Evolutionary conservation across 1,140 invertebrate species (phyloP), one percentile per base, ranked within the genome.

Genomic region (Bombus turneri): DNA sequence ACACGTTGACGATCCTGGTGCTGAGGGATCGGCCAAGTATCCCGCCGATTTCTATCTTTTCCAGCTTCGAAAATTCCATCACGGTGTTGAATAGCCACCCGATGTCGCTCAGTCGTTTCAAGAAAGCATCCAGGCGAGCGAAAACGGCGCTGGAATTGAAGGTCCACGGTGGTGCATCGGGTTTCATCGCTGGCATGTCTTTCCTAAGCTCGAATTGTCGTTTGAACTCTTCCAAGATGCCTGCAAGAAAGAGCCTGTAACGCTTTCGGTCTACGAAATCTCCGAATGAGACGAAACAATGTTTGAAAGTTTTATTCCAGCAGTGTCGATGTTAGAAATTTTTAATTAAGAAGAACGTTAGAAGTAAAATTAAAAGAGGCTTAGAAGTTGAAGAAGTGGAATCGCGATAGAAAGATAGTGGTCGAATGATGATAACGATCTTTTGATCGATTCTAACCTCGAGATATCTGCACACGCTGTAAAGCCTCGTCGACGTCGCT

Each of bases 21-120:
- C 98, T 98, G 6, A 99, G 95, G 34, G 97, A 96, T 87, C 98
- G 96, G 69, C 98, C 98, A 93, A 98, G 97, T 85, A 98, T 96
- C 13, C 98, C 98, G 82, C 98, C 98, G 88, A 99, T 97, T 96
- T 99, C 98, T 53, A 99, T 97, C 95, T 99, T 98, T 95, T 99
- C 98, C 84, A 99, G 95, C 94, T 99, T 99, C 91, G 97, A 97
- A 94, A 99, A 99, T 95, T 99, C 98, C 79, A 98, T 93, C 4
- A 99, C 98, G 8, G 98, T 98, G 93, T 98, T 96, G 94, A 99
- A 99, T 91, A 99, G 97, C 96, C 97, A 97, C 93, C 98, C 97
- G 85, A 99, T 98, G 15, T 97, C 98, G 81, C 97, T 96, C 2
- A 99, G 94, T 86, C 98, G 96, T 73, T 97, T 97, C 8, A 98